A percentile compares a stretch with the other conserved stretches of the same genome.
Evolutionary conservation across 2,113 vertebrate genomes (phyloP).

Genomic region (Danio rerio): GRCz12tu NC_133184.1:497501-498000

Average conservation of each 20-base stretch:
- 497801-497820: constrained; percentile 51
- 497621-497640: background rate
- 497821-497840: constrained; percentile 68
- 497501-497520: background rate
- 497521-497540: background rate
- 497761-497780: background rate
- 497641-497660: no score
- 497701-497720: background rate
- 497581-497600: no score
- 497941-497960: constrained; percentile 62
- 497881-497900: constrained; percentile 69
- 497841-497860: constrained; percentile 55
- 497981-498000: constrained; percentile 63
- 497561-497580: no score
- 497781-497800: constrained; percentile 51
- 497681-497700: background rate
- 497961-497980: constrained; percentile 76
- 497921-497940: constrained; percentile 79
- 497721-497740: background rate
- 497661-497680: background rate
- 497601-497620: no score
- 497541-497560: background rate
- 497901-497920: constrained; percentile 62
- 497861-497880: constrained; percentile 76
- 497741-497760: background rate